Conservation (phyloP, 2,113 vertebrate species). For the Channa argus region DNA sequence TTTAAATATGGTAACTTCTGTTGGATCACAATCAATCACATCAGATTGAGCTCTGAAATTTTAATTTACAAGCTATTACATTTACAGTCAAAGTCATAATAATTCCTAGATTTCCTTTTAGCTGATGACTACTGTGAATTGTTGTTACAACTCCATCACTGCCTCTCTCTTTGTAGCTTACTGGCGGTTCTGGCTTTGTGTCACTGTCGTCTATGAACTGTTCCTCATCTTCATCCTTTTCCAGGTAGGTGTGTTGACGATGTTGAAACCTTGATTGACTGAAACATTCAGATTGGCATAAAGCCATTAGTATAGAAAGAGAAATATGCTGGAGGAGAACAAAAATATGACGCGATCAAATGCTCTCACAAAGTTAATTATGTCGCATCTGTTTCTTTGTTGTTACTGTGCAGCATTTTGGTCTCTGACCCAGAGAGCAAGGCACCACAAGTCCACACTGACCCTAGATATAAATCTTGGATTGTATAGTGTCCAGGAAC, state of each 20-base stretch:
- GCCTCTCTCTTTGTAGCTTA: conserved; percentile 84
- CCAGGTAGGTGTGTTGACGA: conserved; percentile 85
- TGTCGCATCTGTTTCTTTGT: background rate
- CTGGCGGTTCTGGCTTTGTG: conserved; percentile 99
- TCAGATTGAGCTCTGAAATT: background rate
- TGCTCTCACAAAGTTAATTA: background rate
- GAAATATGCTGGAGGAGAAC: too few species aligned
- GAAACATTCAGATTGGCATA: background rate
- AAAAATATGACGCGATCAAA: too few species aligned
- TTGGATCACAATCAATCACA: background rate
- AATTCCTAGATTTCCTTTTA: too few species aligned
- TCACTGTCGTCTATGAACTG: conserved; percentile 96
- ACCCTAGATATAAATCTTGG: background rate
- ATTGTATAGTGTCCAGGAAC: background rate
- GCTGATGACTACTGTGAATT: background rate
- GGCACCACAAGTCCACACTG: background rate
- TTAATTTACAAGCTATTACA: background rate
- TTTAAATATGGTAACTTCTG: background rate
- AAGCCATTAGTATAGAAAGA: background rate
- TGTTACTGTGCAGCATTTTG: background rate
- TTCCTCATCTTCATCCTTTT: conserved; percentile 99
- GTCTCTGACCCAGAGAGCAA: background rate
- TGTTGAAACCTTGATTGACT: background rate
- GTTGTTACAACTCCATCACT: background rate
- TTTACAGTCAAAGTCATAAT: background rate